Evolutionary conservation across 2,888 invertebrate species (phyloP).

Genomic region (Drosophila longiperda): DNA sequence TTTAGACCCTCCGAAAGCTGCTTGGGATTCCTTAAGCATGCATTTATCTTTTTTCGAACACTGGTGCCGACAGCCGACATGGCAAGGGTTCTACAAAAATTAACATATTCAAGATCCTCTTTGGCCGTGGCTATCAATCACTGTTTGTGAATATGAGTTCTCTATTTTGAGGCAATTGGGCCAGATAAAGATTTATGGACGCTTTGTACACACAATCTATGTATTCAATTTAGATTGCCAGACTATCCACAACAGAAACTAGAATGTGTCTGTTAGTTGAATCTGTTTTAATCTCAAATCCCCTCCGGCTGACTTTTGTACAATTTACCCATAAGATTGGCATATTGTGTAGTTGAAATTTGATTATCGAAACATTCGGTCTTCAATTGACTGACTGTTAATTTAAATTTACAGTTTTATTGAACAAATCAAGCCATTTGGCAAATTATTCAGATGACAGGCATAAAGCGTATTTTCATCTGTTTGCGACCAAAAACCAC

Average conservation of each 20-base stretch:
- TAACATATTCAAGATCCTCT: constrained; percentile 35
- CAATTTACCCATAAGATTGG: background rate
- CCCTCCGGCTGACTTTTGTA: background rate
- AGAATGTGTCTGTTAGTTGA: constrained; percentile 10
- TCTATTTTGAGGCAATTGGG: constrained; percentile 48
- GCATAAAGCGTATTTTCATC: constrained; percentile 48
- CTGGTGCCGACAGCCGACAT: constrained; percentile 46
- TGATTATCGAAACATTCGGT: background rate
- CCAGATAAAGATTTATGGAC: constrained; percentile 46
- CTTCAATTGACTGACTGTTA: constrained; percentile 27
- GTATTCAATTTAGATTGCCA: constrained; percentile 21
- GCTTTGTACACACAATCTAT: constrained; percentile 9
- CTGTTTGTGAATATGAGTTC: constrained; percentile 56
- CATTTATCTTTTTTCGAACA: constrained; percentile 60
- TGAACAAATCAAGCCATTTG: constrained; percentile 38
- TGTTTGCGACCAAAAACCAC: constrained; percentile 37
- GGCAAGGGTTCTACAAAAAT: constrained; percentile 41
- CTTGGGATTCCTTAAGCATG: constrained; percentile 48
- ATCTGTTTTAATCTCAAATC: constrained; percentile 22
- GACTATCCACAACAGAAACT: constrained; percentile 6
- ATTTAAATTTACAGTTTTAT: constrained; percentile 51
- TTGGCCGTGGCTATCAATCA: constrained; percentile 54
- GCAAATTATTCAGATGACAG: constrained; percentile 53
- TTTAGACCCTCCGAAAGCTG: constrained; percentile 56
- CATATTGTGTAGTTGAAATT: background rate